Evolutionary conservation across 2,797 vertebrate species (phyloP), one percentile per base, ranked within the genome.

Genomic region (Hoplostethus atlanticus): DNA sequence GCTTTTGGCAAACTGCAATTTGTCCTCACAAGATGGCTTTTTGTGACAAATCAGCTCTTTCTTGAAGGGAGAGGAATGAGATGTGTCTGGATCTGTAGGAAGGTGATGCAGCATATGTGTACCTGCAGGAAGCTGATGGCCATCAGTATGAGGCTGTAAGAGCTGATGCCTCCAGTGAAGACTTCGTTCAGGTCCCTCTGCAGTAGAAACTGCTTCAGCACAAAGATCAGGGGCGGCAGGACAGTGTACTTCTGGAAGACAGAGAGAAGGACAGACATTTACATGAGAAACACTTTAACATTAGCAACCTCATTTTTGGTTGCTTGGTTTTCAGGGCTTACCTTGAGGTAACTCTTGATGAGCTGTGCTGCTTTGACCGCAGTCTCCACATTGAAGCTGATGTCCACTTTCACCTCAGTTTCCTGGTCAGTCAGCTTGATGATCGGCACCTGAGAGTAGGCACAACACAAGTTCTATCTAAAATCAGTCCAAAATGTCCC

Each of bases 71-170:
- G 10, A 42, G 40, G 12, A 38, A 38, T 34, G 31, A 15, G 1
- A 11, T 2, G 11, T 8, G 5, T 4, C 50, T 16, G 15, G 3
- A 17, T 31, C 5, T 3, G 0, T 40, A 28, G 12, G 5, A 4
- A 6, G n/a, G 8, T 47, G 44, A 40, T 13, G 5, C 10, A n/a
- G 34, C 15, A 28, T 3, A 2, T 30, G 16, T 13, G 13, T 93
- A 99, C 98, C 97, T 99, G 98, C 67, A 99, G 90, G 85, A 99
- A 99, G 90, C 98, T 99, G 91, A 99, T 98, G 81, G 96, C 97
- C 98, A 99, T 99, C 80, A 99, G 94, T 93, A 98, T 99, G 15
- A 99, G 96, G 93, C 98, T 99, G 78, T 99, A 99, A 47, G 98
- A 99, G 89, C 97, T 97, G 92, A 99, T 99, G 78, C 98, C 98